Base-by-base conservation (phyloP, 1,140 invertebrate species). In the Cataglyphis hispanica region DNA sequence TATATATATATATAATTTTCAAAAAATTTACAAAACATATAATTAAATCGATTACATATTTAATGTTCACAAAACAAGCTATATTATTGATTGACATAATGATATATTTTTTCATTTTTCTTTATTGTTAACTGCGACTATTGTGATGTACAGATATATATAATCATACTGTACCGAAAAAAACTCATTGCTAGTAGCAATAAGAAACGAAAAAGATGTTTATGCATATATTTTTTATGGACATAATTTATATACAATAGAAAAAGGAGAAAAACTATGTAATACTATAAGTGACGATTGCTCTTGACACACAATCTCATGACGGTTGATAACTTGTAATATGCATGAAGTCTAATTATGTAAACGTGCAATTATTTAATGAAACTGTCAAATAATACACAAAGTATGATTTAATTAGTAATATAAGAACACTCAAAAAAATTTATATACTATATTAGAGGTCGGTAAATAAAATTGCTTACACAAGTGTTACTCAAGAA, bases 201-300 rank as follows among this genome's bases (percentile, higher is more conserved):
- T 19, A 27, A 61, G 31, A 22, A 46, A 60, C 19, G 37, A 58
- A 60, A 43, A 77, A 27, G 11, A n/a, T 43, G 13, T 19, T 16
- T 11, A 13, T 60, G 46, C 61, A 43, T 43, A 46, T 43, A 46
- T 56, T 60, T 0, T 1, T 50, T 56, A 86, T 67, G 74, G 69
- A 25, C 22, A 81, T 67, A 90, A 75, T 87, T 90, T 90, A 90
- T 90, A 83, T 90, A 90, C 89, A 90, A 88, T 90, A 90, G 69
- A 88, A 90, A 90, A 86, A 90, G 63, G 86, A 90, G 90, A 90
- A 88, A 37, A 25, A 75, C 43, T n/a, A 66, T 60, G 56, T 63
- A 74, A 76, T 46, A 13, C 16, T 0, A 46, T 53, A 81, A 64
- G n/a, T 19, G 25, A 69, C 16, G 31, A 34, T 60, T 72, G 2